Conservation (phyloP, 2,113 vertebrate genomes). For the Halichoerus grypus region DNA sequence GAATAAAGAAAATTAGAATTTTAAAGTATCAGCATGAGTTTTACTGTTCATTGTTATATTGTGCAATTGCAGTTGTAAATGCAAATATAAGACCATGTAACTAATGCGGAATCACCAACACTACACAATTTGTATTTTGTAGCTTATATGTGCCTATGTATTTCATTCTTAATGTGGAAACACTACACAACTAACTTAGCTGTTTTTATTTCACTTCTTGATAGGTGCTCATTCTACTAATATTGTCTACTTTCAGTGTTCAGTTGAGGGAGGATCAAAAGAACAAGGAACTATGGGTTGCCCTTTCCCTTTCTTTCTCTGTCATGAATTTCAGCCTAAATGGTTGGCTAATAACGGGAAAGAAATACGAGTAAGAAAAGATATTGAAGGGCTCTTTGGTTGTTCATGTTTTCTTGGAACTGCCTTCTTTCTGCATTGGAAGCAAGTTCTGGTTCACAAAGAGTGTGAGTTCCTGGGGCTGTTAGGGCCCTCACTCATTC, state of each 20-base stretch:
- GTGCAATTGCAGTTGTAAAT: background rate
- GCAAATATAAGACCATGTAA: background rate
- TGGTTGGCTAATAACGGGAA: background rate
- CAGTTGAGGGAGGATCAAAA: background rate
- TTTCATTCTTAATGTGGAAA: conserved; percentile 38
- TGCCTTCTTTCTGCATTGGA: background rate
- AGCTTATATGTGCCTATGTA: background rate
- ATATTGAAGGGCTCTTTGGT: background rate
- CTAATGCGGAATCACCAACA: background rate
- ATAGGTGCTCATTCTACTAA: background rate
- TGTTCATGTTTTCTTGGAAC: background rate
- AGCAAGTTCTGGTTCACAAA: background rate
- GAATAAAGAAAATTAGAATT: conserved; percentile 56
- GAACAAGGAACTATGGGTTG: background rate
- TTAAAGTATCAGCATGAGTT: background rate
- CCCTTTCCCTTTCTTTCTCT: background rate
- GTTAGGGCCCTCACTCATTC: background rate
- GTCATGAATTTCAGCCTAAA: background rate
- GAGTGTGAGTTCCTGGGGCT: background rate
- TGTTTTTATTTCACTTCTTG: conserved; percentile 34
- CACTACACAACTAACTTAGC: background rate
- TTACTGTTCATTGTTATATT: background rate
- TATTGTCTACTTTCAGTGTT: background rate
- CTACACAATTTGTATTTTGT: background rate
- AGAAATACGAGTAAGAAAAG: background rate